Percentiles rank a stretch among this genome's conserved stretches.
Conservation (phyloP, 2,113 vertebrate species). For the Oxygymnocypris stewartii region DNA sequence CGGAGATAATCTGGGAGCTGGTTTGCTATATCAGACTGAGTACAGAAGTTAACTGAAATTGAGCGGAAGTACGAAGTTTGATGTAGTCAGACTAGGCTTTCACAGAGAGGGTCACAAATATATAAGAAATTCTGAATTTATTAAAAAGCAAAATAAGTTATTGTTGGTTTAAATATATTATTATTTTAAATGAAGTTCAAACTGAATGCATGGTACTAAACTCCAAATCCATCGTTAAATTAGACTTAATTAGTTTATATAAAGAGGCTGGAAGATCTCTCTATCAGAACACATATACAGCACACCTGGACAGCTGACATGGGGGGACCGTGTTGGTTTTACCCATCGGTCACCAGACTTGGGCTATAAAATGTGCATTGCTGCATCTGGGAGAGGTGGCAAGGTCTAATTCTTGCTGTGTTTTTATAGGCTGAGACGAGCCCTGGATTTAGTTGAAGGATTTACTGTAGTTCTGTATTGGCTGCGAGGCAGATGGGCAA, state of each 20-base stretch:
- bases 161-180: neutral
- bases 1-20: no score
- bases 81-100: no score
- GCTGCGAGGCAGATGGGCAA: conserved; percentile 25
- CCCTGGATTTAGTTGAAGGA: conserved; percentile 46
- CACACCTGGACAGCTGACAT: conserved; percentile 31
- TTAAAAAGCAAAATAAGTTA: neutral
- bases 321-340: neutral
- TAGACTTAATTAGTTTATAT: neutral
- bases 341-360: conserved; percentile 2
- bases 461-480: conserved; percentile 55
- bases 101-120: no score
- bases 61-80: no score
- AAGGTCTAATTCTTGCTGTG: conserved; percentile 52
- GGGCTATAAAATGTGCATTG: conserved; percentile 22
- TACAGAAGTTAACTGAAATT: no score
- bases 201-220: neutral
- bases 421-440: conserved; percentile 54
- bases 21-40: no score
- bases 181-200: neutral
- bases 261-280: neutral
- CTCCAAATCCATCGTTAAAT: neutral
- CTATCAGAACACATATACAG: neutral
- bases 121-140: neutral
- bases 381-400: conserved; percentile 20